Conservation (phyloP, 1,140 invertebrate genomes). For the Coenobita brevimanus region DNA sequence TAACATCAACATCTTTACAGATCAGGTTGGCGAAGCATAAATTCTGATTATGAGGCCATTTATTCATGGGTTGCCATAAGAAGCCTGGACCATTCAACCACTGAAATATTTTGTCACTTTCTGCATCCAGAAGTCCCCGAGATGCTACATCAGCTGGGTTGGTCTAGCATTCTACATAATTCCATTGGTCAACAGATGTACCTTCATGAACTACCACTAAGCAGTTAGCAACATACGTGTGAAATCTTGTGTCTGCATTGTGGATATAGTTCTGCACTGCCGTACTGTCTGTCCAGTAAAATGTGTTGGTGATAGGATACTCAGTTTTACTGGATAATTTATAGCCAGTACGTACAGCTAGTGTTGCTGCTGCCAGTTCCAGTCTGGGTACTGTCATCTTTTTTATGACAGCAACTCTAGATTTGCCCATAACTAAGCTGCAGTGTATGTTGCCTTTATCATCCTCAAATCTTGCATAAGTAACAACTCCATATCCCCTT, state of each 20-base stretch:
- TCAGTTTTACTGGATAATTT: not conserved
- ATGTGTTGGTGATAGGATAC: not conserved
- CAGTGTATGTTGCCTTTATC: not conserved
- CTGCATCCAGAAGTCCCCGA: conserved; percentile 10
- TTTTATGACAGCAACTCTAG: not conserved
- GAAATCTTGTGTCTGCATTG: conserved; percentile 10
- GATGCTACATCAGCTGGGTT: conserved; percentile 45
- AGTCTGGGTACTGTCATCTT: not conserved
- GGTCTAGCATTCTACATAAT: conserved; percentile 17
- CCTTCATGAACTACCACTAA: conserved; percentile 29
- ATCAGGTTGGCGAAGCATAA: no score
- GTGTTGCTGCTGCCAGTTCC: not conserved
- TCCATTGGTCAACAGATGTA: conserved; percentile 40
- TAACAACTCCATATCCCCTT: not conserved
- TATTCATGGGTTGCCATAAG: no score
- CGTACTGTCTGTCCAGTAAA: not conserved
- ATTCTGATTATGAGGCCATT: no score
- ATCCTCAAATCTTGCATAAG: not conserved
- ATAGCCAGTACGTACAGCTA: not conserved
- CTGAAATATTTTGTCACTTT: no score
- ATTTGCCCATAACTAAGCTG: not conserved
- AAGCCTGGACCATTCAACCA: no score
- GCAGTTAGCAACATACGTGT: conserved; percentile 58
- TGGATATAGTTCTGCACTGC: conserved; percentile 15
- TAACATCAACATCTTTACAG: no score